phyloP scores from a whole-genome alignment of 2,113 vertebrate genomes.

The Phodopus roborovskii region DNA sequence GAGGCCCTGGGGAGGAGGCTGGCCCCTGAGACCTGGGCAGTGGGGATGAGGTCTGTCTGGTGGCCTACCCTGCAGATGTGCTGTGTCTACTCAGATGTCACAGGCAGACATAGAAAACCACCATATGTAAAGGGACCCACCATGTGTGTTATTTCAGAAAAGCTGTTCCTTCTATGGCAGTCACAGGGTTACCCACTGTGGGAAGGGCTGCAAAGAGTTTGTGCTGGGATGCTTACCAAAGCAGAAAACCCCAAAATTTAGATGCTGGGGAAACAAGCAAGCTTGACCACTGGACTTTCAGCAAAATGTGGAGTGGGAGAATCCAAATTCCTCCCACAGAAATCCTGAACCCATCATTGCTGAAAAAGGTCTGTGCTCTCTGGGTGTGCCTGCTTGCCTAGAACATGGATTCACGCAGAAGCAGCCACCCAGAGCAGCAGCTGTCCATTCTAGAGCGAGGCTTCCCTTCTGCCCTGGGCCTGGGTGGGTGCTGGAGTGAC shows the following conservation, averaged over 20 bases:
- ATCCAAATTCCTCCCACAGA: not conserved
- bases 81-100: not conserved
- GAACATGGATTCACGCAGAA: not conserved
- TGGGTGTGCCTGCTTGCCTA: not conserved
- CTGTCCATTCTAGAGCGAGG: not conserved
- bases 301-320: not conserved
- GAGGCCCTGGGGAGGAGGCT: not conserved
- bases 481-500: not conserved
- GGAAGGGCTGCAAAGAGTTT: not conserved
- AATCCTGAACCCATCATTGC: not conserved
- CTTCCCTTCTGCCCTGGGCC: not conserved
- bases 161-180: not conserved
- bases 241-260: not conserved
- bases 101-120: not conserved
- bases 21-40: not conserved
- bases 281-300: not conserved
- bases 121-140: too few species aligned
- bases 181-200: not conserved
- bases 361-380: not conserved
- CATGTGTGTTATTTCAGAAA: not conserved
- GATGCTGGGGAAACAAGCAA: not conserved
- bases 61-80: not conserved
- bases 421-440: not conserved
- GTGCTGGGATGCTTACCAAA: not conserved
- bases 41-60: not conserved